Percentiles rank a stretch among this genome's conserved stretches.
These are phyloP conservation scores for Netelia fuscicornis DNA, from an alignment of 2,888 invertebrate genomes.

Conservation along the genomic window DNA sequence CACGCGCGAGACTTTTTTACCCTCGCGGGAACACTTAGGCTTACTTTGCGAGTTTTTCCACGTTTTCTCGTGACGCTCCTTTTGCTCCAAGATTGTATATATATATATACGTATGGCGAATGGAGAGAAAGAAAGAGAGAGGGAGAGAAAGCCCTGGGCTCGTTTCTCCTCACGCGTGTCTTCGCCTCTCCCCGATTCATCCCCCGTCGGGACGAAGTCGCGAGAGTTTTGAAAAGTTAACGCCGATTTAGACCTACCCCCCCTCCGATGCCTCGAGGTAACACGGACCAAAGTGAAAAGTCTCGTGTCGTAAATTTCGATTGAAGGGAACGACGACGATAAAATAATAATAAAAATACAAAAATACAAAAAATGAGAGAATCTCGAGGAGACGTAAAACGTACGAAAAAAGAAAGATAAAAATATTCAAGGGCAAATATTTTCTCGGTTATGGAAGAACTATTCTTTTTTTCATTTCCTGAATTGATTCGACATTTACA, in stretches of 20 bases:
- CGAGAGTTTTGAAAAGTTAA: constrained; percentile 51
- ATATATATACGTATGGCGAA: not conserved
- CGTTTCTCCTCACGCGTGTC: constrained; percentile 47
- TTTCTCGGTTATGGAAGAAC: not conserved
- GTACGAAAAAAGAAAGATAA: not conserved
- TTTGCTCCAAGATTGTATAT: constrained; percentile 19
- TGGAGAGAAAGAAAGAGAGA: not conserved
- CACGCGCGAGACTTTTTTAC: constrained; percentile 51
- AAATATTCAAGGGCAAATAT: not conserved
- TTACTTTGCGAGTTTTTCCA: constrained; percentile 65
- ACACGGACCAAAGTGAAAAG: constrained; percentile 48
- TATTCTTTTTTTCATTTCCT: not conserved
- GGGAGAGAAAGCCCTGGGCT: constrained; percentile 15
- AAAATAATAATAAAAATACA: not conserved
- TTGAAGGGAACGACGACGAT: not conserved
- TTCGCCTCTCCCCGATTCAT: constrained; percentile 26
- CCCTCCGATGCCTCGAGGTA: not conserved
- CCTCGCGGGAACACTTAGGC: constrained; percentile 67
- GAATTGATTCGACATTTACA: not conserved
- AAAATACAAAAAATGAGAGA: not conserved
- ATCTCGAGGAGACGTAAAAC: not conserved
- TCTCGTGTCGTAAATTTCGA: constrained; percentile 42
- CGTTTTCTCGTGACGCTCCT: constrained; percentile 40
- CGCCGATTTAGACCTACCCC: constrained; percentile 44
- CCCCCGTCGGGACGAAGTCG: constrained; percentile 17